Conservation (phyloP, 2,888 invertebrate genomes). For the Ethmia dodecea region DNA sequence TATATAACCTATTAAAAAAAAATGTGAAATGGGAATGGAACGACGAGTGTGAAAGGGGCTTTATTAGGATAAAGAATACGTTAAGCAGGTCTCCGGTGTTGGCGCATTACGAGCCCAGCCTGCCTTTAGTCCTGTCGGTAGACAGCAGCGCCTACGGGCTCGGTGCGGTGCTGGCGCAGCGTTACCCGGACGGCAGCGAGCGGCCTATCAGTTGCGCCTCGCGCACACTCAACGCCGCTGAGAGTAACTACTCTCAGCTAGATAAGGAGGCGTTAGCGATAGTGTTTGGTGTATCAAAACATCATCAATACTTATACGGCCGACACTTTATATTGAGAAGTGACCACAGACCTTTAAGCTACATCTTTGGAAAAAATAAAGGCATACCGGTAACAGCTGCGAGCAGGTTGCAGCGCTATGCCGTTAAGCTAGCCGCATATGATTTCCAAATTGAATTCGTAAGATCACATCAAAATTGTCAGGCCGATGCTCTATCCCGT, state of each 20-base stretch:
- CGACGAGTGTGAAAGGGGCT: not conserved
- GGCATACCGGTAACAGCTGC: constrained; percentile 6
- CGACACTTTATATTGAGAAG: constrained; percentile 6
- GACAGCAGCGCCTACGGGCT: constrained; percentile 5
- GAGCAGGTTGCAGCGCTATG: constrained; percentile 3
- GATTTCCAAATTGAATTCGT: constrained; percentile 6
- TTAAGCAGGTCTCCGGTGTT: constrained; percentile 2
- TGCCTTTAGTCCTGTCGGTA: not conserved
- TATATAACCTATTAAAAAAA: constrained; percentile 5
- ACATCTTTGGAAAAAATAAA: constrained; percentile 8
- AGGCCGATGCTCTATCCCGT: constrained; percentile 7
- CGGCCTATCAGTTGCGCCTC: constrained; percentile 8
- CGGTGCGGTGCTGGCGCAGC: constrained; percentile 3
- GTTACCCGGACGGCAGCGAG: not conserved
- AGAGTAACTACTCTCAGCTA: constrained; percentile 2
- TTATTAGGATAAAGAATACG: constrained; percentile 1
- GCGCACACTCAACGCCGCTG: constrained; percentile 4
- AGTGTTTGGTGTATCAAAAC: constrained; percentile 4
- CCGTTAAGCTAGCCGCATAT: constrained; percentile 5
- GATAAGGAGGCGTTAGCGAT: constrained; percentile 8
- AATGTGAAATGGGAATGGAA: constrained; percentile 4
- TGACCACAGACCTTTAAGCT: constrained; percentile 4
- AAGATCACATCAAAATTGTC: not conserved
- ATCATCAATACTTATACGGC: constrained; percentile 6
- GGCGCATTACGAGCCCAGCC: constrained; percentile 6